Conservation (phyloP, 2,113 vertebrate genomes). For the Chinchilla lanigera region DNA sequence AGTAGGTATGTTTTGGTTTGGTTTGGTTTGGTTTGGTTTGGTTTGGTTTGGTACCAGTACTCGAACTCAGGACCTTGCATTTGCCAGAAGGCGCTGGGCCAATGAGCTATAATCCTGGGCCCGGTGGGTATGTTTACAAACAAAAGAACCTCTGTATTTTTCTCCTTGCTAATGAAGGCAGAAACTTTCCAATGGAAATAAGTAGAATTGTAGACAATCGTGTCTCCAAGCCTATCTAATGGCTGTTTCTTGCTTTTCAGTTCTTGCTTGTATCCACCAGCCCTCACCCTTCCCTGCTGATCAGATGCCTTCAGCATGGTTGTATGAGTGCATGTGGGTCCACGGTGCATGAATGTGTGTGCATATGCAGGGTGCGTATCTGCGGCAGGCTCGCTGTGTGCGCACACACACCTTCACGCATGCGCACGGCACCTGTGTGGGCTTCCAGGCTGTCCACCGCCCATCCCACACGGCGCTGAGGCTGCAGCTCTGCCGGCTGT, state of each 20-base stretch:
- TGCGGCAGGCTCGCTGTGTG: background rate
- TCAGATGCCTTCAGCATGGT: too few species aligned
- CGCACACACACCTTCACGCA: background rate
- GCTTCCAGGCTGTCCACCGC: background rate
- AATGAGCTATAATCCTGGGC: too few species aligned
- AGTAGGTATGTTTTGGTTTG: background rate
- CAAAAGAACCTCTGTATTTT: background rate
- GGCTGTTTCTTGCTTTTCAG: slow-evolving; percentile 1
- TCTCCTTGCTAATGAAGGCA: background rate
- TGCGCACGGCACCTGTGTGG: background rate
- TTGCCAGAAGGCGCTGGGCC: too few species aligned
- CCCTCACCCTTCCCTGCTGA: background rate
- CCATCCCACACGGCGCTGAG: background rate
- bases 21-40: too few species aligned
- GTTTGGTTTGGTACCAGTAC: too few species aligned
- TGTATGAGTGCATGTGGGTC: background rate
- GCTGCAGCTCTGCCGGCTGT: slow-evolving; percentile 4
- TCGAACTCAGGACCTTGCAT: too few species aligned
- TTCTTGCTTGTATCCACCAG: background rate
- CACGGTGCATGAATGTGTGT: too few species aligned
- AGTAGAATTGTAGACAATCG: slow-evolving; percentile 2
- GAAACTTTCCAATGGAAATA: slow-evolving; percentile 10
- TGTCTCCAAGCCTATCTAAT: background rate
- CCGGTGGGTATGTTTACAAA: background rate
- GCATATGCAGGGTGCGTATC: background rate